A percentile compares a stretch with the other conserved stretches of the same genome.
phyloP scores from a whole-genome alignment of 2,797 vertebrate genomes.

The Tragopan temminckii region DNA sequence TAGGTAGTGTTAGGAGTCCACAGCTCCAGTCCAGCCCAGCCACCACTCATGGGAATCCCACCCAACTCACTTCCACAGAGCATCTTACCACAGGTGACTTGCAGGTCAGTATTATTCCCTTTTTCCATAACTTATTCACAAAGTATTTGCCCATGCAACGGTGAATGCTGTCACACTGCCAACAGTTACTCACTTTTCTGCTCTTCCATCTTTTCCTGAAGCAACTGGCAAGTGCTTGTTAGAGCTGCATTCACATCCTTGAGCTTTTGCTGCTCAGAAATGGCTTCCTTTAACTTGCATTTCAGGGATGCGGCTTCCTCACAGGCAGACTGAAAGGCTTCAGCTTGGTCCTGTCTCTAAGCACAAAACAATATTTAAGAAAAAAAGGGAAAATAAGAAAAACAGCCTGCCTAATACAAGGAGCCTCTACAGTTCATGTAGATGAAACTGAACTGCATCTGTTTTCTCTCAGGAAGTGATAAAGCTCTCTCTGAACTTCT shows the following conservation, averaged over 20 bases:
- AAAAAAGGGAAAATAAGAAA: background rate
- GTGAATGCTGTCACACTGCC: background rate
- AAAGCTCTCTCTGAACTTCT: constrained; percentile 77
- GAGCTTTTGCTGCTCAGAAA: constrained; percentile 64
- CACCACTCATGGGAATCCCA: background rate
- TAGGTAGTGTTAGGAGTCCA: background rate
- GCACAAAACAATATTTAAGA: background rate
- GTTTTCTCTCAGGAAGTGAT: constrained; percentile 79
- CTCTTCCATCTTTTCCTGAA: constrained; percentile 62
- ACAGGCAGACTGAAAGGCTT: constrained; percentile 19
- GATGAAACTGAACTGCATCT: constrained; percentile 72
- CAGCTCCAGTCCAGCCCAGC: background rate
- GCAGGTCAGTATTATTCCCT: background rate
- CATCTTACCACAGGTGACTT: background rate
- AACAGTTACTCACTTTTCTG: constrained; percentile 78
- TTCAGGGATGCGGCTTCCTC: constrained; percentile 44
- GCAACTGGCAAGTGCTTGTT: constrained; percentile 31
- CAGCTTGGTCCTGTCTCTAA: constrained; percentile 60
- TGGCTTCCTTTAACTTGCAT: constrained; percentile 72
- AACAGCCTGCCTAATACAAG: background rate
- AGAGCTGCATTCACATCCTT: constrained; percentile 51
- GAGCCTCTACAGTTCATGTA: background rate
- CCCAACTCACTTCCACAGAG: background rate
- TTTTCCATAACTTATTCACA: background rate
- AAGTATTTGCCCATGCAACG: background rate